These are phyloP conservation scores for Picus viridis DNA, from an alignment of 2,797 vertebrate species.

Conservation along the genomic window DNA sequence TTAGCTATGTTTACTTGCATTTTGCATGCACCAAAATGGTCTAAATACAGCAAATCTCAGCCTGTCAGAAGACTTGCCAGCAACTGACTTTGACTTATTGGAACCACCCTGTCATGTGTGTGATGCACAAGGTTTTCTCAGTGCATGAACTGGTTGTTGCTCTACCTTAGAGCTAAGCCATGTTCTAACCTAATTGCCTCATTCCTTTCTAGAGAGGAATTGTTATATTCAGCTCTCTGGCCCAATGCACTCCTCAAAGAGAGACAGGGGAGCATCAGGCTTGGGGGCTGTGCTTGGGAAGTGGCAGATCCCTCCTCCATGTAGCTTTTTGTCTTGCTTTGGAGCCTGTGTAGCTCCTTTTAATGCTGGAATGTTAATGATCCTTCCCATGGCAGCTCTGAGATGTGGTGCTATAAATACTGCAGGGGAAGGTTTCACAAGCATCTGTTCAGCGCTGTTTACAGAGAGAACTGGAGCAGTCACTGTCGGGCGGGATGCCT, in stretches of 20 bases:
- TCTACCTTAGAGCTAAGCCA: constrained; percentile 11
- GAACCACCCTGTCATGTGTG: background rate
- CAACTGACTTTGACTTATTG: background rate
- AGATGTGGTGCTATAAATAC: background rate
- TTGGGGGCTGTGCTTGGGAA: background rate
- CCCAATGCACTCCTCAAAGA: background rate
- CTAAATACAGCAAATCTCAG: background rate
- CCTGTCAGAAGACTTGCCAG: background rate
- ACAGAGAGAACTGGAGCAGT: background rate
- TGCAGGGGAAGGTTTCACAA: background rate
- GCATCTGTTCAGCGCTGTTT: background rate
- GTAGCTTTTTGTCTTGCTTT: background rate
- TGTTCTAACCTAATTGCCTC: constrained; percentile 38
- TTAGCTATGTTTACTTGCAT: background rate
- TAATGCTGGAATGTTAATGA: background rate
- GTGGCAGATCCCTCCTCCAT: background rate
- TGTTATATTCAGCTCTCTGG: background rate
- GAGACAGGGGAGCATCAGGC: background rate
- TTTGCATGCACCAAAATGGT: background rate
- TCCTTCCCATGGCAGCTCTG: background rate
- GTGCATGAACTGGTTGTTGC: background rate
- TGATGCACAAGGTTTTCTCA: background rate
- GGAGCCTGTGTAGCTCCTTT: background rate
- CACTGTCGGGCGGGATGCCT: background rate
- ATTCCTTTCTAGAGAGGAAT: background rate